Evolutionary conservation across 2,888 invertebrate genomes (phyloP).

Genomic region (Phytoseiulus persimilis): DNA sequence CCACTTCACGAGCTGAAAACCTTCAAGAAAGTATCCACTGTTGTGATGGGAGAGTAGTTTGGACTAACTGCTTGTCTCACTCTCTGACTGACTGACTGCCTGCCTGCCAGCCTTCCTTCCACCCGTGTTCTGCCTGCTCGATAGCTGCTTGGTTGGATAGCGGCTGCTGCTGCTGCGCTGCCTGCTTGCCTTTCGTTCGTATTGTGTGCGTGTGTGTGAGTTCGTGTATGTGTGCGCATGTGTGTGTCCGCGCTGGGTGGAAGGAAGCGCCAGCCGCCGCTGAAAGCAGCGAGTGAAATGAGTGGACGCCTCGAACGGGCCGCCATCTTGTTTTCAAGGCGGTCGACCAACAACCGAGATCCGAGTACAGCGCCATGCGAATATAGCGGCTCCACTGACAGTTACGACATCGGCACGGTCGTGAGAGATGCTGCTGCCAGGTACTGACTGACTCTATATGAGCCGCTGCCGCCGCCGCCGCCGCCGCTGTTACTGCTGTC

Average conservation of each 20-base stretch:
- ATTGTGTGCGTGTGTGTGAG: background rate
- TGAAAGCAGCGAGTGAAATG: conserved; percentile 13
- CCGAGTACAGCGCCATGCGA: conserved; percentile 23
- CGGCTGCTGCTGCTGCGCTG: conserved; percentile 8
- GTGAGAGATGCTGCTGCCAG: conserved; percentile 13
- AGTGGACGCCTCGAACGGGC: conserved; percentile 37
- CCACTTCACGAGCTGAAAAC: background rate
- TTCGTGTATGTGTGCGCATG: background rate
- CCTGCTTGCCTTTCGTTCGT: conserved; percentile 5
- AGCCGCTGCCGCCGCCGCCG: conserved; percentile 1
- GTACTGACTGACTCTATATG: background rate
- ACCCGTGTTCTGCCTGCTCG: conserved; percentile 5
- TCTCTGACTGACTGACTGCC: background rate
- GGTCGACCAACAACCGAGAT: conserved; percentile 6
- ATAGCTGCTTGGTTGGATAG: background rate
- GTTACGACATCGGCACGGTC: background rate
- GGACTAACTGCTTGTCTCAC: background rate
- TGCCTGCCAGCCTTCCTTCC: background rate
- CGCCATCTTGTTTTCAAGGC: conserved; percentile 37
- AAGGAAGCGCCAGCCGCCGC: conserved; percentile 11
- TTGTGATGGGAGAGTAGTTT: background rate
- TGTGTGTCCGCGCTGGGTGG: background rate
- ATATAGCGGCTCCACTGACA: conserved; percentile 24
- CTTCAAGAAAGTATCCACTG: background rate
- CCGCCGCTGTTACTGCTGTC: background rate